These are phyloP conservation scores for Rhineura floridana DNA, from an alignment of 2,113 vertebrate species.

Conservation along the genomic window DNA sequence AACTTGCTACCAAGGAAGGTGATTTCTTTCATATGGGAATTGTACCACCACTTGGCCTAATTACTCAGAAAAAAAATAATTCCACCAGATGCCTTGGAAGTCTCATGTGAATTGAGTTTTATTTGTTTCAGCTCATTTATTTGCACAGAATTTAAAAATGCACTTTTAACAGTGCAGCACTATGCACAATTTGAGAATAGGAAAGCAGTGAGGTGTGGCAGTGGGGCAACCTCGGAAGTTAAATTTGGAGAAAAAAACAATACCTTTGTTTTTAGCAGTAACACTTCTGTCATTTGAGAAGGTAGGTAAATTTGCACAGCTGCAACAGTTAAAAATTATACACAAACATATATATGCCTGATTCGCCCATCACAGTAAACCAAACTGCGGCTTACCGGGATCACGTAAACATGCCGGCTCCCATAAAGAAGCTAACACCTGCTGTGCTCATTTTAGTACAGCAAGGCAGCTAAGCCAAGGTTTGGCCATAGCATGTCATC, in stretches of 20 bases:
- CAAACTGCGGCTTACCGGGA: too few species aligned
- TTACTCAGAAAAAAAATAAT: slow-evolving; percentile 73
- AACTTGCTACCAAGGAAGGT: slow-evolving; percentile 48
- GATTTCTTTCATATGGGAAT: slow-evolving; percentile 61
- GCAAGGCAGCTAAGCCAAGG: too few species aligned
- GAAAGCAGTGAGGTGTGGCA: slow-evolving; percentile 27
- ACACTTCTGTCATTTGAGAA: background rate
- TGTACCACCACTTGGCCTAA: slow-evolving; percentile 67
- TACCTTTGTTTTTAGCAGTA: background rate
- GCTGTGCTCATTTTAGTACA: too few species aligned
- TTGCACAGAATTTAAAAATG: slow-evolving; percentile 64
- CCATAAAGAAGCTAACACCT: too few species aligned
- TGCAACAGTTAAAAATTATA: background rate
- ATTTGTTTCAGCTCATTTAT: slow-evolving; percentile 76
- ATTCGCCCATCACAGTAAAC: too few species aligned
- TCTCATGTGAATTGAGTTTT: slow-evolving; percentile 71
- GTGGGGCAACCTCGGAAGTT: slow-evolving; percentile 22
- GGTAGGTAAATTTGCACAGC: background rate
- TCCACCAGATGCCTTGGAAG: slow-evolving; percentile 68
- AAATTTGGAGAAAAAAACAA: slow-evolving; percentile 28
- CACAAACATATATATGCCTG: background rate
- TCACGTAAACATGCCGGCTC: too few species aligned
- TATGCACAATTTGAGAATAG: slow-evolving; percentile 46
- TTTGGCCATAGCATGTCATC: too few species aligned
- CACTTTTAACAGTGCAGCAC: slow-evolving; percentile 55